phyloP scores from a whole-genome alignment of 2,113 vertebrate species.

The Balaeniceps rex region DNA sequence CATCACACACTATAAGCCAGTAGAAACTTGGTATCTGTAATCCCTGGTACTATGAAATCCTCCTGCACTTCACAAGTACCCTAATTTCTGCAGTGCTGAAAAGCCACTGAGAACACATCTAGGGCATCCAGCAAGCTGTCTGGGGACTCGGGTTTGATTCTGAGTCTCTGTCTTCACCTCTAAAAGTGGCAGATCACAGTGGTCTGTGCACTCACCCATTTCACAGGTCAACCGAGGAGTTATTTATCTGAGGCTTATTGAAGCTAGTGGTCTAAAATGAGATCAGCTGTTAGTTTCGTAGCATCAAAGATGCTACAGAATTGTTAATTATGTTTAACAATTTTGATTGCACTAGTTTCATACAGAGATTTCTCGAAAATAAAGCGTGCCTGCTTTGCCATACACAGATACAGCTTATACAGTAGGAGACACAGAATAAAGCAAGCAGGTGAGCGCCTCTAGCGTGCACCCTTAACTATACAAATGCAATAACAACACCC shows the following conservation, averaged over 20 bases:
- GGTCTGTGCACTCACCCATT: neutral
- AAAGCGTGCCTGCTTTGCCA: accelerated
- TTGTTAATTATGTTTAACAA: neutral
- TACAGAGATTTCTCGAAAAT: neutral
- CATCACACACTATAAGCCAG: neutral
- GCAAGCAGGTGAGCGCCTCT: neutral
- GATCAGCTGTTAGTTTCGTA: neutral
- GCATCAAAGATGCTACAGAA: neutral
- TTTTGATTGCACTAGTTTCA: neutral
- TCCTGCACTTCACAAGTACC: neutral
- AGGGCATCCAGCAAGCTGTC: neutral
- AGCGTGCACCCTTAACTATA: accelerated
- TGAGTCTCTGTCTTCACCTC: neutral
- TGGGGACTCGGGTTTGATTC: neutral
- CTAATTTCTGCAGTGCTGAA: neutral
- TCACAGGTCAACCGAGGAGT: neutral
- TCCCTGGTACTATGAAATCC: neutral
- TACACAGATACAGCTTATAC: neutral
- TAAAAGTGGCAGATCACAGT: neutral
- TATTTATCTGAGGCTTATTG: neutral
- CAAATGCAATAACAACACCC: neutral
- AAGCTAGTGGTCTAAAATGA: neutral
- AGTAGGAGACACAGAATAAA: neutral
- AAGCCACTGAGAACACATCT: neutral
- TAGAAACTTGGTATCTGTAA: neutral